Conservation (phyloP, 2,888 invertebrate species). For the Drosophila meridiana region DNA sequence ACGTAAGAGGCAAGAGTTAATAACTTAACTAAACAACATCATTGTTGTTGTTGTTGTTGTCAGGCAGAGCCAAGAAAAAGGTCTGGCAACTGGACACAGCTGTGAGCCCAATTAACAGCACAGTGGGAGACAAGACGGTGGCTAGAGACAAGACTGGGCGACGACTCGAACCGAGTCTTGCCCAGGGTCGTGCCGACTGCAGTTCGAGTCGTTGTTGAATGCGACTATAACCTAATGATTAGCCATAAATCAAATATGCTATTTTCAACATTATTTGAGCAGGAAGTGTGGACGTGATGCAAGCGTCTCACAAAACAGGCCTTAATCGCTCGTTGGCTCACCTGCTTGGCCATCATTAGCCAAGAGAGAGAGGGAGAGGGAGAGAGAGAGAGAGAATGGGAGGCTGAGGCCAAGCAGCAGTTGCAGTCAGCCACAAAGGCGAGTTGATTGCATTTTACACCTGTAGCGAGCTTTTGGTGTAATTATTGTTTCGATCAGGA, state of each 20-base stretch:
- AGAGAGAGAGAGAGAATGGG: not conserved
- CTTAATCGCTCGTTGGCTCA: conserved; percentile 67
- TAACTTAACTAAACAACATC: conserved; percentile 80
- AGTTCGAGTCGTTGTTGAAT: conserved; percentile 49
- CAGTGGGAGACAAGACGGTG: conserved; percentile 68
- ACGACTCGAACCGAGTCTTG: conserved; percentile 7
- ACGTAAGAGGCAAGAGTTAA: conserved; percentile 65
- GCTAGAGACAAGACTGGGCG: conserved; percentile 10
- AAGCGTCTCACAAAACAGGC: conserved; percentile 63
- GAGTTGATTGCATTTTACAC: conserved; percentile 82
- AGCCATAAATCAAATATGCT: conserved; percentile 82
- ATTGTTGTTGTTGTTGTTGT: conserved; percentile 51
- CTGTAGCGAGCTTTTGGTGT: conserved; percentile 74
- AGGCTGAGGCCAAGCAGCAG: conserved; percentile 44
- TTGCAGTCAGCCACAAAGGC: conserved; percentile 48
- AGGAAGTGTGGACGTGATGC: conserved; percentile 81
- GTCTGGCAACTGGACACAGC: conserved; percentile 63
- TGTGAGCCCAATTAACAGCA: conserved; percentile 78
- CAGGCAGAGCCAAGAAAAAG: conserved; percentile 4
- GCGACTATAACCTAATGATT: conserved; percentile 81
- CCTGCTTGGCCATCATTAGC: conserved; percentile 71
- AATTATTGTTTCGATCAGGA: conserved; percentile 64
- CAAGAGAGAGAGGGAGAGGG: conserved; percentile 9
- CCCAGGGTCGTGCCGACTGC: conserved; percentile 26
- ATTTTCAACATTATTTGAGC: conserved; percentile 81